Conservation (phyloP, 2,888 invertebrate genomes). For the Callyntrura guangdongensis region DNA sequence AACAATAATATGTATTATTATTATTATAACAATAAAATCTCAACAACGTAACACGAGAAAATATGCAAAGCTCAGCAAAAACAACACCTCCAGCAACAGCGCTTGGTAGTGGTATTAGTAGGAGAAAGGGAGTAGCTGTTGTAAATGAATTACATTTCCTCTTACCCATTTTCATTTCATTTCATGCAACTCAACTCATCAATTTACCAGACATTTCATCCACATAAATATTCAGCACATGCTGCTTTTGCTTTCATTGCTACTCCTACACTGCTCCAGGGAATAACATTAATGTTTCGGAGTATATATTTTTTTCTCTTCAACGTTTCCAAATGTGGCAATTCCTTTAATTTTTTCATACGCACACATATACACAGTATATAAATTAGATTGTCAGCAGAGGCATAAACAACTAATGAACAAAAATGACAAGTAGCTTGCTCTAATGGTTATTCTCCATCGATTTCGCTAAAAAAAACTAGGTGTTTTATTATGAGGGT, state of each 20-base stretch:
- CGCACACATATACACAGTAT: not conserved
- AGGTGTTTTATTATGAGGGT: not conserved
- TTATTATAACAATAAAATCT: constrained; percentile 51
- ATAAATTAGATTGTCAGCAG: constrained; percentile 45
- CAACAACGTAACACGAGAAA: constrained; percentile 34
- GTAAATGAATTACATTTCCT: constrained; percentile 68
- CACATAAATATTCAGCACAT: constrained; percentile 37
- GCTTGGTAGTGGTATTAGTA: not conserved
- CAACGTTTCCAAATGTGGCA: constrained; percentile 31
- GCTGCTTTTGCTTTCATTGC: not conserved
- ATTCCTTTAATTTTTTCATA: constrained; percentile 16
- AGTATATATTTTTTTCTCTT: constrained; percentile 28
- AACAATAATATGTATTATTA: not conserved
- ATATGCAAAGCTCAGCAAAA: not conserved
- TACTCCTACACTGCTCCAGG: constrained; percentile 26
- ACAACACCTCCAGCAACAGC: constrained; percentile 13
- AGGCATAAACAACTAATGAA: constrained; percentile 43
- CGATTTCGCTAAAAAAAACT: constrained; percentile 10
- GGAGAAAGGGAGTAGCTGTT: constrained; percentile 14
- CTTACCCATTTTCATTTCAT: constrained; percentile 46
- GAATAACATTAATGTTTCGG: constrained; percentile 59
- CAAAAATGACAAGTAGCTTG: constrained; percentile 62
- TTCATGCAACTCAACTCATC: constrained; percentile 59
- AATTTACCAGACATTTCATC: constrained; percentile 68
- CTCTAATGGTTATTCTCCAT: not conserved